Conservation (phyloP, 1,140 invertebrate species). For the Penaeus indicus region DNA sequence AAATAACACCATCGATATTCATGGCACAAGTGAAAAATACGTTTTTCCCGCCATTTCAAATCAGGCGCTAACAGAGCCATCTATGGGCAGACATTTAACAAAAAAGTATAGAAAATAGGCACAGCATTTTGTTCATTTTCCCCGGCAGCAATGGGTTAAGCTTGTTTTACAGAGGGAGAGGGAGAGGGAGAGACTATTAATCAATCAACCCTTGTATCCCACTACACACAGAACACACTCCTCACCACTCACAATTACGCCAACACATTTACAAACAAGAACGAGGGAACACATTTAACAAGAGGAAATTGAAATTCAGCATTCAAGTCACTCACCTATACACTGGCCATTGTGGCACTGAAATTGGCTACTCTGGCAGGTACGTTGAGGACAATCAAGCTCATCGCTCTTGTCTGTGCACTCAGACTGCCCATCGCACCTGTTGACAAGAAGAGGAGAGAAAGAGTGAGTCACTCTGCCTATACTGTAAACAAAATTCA, state of each 20-base stretch:
- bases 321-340: conserved; percentile 37
- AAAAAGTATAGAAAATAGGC: too few relatives aligned
- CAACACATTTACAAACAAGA: background rate
- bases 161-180: too few relatives aligned
- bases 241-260: background rate
- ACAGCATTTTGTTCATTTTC: too few relatives aligned
- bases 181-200: too few relatives aligned
- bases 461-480: background rate
- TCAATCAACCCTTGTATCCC: too few relatives aligned
- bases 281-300: conserved; percentile 5
- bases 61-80: too few relatives aligned
- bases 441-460: background rate
- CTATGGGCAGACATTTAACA: too few relatives aligned
- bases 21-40: too few relatives aligned
- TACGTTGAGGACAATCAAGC: conserved; percentile 63
- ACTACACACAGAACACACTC: background rate
- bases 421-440: conserved; percentile 81
- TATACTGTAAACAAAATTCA: background rate
- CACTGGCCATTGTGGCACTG: conserved; percentile 62
- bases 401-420: conserved; percentile 81
- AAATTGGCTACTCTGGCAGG: conserved; percentile 58
- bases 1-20: too few relatives aligned
- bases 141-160: too few relatives aligned
- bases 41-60: too few relatives aligned
- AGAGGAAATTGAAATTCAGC: background rate